Evolutionary conservation across 1,140 invertebrate species (phyloP).

Genomic region (Pomacea maculata): DNA sequence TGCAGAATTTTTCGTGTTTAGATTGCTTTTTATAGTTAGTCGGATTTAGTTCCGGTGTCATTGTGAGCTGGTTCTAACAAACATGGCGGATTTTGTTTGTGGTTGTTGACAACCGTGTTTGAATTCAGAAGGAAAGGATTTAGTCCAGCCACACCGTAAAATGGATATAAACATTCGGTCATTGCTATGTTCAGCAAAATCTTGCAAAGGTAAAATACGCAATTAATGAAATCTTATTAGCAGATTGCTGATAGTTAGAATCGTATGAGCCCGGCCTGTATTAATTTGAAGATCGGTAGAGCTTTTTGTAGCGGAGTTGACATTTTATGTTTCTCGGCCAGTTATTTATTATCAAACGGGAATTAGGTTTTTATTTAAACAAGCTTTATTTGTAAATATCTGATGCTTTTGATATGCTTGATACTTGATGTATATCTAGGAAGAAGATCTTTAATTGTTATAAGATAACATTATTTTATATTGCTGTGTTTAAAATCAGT

Average conservation of each 20-base stretch:
- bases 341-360: too few species aligned
- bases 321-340: background rate
- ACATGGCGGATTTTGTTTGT: conserved; percentile 12
- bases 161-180: conserved; percentile 44
- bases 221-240: background rate
- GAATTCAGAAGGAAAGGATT: background rate
- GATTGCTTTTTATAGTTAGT: background rate
- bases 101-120: background rate
- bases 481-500: too few species aligned
- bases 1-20: background rate
- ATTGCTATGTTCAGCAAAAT: conserved; percentile 33
- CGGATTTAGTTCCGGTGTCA: conserved; percentile 21
- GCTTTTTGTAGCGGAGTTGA: background rate
- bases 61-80: conserved; percentile 17
- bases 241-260: background rate
- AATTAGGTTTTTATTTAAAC: too few species aligned
- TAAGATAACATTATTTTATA: too few species aligned
- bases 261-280: background rate
- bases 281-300: too few species aligned
- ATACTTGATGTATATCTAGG: too few species aligned
- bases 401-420: too few species aligned
- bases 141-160: background rate
- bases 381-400: too few species aligned
- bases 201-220: conserved; percentile 29
- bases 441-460: too few species aligned